Percentiles rank a stretch among this genome's conserved stretches.
Conservation (phyloP, 1,140 invertebrate genomes). For the Leptonema lineaticorne region DNA sequence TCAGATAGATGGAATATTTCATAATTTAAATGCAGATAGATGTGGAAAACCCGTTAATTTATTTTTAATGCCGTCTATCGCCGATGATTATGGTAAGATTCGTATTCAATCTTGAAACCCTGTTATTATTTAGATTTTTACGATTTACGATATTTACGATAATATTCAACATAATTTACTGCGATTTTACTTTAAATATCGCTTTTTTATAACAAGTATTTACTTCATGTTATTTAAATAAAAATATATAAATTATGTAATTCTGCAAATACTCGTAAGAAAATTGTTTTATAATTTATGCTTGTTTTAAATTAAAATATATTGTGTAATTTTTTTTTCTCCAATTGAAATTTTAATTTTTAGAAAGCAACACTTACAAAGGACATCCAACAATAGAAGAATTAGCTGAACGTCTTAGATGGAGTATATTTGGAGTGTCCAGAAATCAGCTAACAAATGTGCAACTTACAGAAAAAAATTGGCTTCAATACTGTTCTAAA, state of each 20-base stretch:
- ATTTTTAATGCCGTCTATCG: slow-evolving; percentile 68
- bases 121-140: too few species aligned
- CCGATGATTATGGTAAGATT: slow-evolving; percentile 59
- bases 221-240: too few species aligned
- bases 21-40: slow-evolving; percentile 55
- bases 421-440: slow-evolving; percentile 68
- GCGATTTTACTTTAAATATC: too few species aligned
- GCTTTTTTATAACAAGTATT: too few species aligned
- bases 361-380: slow-evolving; percentile 58
- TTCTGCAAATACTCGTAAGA: too few species aligned
- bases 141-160: too few species aligned
- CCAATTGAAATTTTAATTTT: slow-evolving; percentile 42
- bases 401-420: slow-evolving; percentile 65
- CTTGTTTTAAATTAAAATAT: too few species aligned
- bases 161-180: too few species aligned
- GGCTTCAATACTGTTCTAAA: slow-evolving; percentile 78
- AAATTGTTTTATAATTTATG: too few species aligned
- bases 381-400: slow-evolving; percentile 68
- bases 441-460: slow-evolving; percentile 65
- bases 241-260: too few species aligned
- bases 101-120: background rate
- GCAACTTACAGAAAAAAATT: slow-evolving; percentile 69
- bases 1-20: slow-evolving; percentile 57
- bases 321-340: too few species aligned
- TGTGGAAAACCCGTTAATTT: slow-evolving; percentile 68